Conservation (phyloP, 2,797 vertebrate genomes). For the Pangasius krempfi region DNA sequence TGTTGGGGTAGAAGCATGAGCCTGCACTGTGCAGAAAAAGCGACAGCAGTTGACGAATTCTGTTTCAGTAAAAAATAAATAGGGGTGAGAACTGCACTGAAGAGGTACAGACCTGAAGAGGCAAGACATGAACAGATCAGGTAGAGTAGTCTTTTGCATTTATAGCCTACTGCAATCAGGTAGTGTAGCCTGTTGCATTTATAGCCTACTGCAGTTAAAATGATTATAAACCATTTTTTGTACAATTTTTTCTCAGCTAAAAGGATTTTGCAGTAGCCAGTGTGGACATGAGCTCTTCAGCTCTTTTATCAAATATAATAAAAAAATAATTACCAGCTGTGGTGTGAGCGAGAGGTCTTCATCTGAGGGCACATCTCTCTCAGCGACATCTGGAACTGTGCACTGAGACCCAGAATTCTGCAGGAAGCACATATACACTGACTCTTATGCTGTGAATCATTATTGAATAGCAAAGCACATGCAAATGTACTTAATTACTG, state of each 20-base stretch:
- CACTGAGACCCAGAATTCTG: slow-evolving; percentile 66
- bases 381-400: slow-evolving; percentile 51
- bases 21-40: slow-evolving; percentile 75
- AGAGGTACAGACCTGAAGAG: not conserved
- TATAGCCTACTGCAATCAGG: not conserved
- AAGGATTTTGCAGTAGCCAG: not conserved
- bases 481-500: not conserved
- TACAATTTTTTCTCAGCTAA: not conserved
- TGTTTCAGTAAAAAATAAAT: slow-evolving; percentile 57
- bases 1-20: slow-evolving; percentile 76
- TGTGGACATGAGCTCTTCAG: not conserved
- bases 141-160: not conserved
- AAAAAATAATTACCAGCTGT: slow-evolving; percentile 78
- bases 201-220: not conserved
- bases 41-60: slow-evolving; percentile 83
- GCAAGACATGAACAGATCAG: not conserved
- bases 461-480: not conserved
- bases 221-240: not conserved
- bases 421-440: slow-evolving; percentile 41
- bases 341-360: slow-evolving; percentile 81
- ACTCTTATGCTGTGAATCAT: not conserved
- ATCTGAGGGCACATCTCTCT: slow-evolving; percentile 38
- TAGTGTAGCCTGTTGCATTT: not conserved
- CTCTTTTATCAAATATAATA: not conserved
- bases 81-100: not conserved